phyloP scores from a whole-genome alignment of 2,113 vertebrate genomes.

The Plecturocebus donacophilus region DNA sequence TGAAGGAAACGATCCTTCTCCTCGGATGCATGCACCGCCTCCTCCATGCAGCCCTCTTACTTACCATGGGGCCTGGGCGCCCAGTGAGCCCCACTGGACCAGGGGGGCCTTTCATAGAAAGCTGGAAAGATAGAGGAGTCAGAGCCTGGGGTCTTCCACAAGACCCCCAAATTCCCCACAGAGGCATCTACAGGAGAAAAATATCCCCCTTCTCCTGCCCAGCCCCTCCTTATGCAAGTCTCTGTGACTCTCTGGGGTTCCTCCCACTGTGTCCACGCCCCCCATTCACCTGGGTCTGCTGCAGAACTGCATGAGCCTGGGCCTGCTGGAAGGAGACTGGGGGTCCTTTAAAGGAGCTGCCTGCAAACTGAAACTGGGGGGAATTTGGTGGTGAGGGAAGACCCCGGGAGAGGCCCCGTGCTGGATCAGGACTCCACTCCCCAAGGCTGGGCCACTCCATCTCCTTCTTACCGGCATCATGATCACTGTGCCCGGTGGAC shows the following conservation, averaged over 20 bases:
- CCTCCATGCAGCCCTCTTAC: background rate
- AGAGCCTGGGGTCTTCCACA: background rate
- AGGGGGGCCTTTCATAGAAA: conserved; percentile 92
- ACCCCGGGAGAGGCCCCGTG: background rate
- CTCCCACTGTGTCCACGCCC: background rate
- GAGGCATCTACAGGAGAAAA: background rate
- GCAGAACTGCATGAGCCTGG: conserved; percentile 93
- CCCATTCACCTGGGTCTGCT: conserved; percentile 89
- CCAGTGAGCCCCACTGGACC: conserved; percentile 91
- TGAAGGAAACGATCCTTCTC: background rate
- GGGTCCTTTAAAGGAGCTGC: conserved; percentile 90
- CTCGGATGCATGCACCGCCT: accelerated
- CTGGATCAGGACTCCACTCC: background rate
- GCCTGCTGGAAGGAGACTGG: conserved; percentile 91
- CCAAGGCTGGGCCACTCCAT: background rate
- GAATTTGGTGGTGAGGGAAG: background rate
- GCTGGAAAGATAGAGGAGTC: conserved; percentile 79
- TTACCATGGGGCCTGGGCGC: conserved; percentile 90
- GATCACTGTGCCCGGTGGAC: conserved; percentile 91
- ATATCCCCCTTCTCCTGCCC: background rate
- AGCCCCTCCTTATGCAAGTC: background rate
- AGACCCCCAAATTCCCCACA: background rate
- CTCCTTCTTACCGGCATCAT: conserved; percentile 92
- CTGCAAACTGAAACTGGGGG: conserved; percentile 89
- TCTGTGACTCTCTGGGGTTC: background rate